A percentile compares a stretch with the other conserved stretches of the same genome.
Evolutionary conservation across 2,797 vertebrate genomes (phyloP).

Genomic region (Helicolenus hilgendorfi): DNA sequence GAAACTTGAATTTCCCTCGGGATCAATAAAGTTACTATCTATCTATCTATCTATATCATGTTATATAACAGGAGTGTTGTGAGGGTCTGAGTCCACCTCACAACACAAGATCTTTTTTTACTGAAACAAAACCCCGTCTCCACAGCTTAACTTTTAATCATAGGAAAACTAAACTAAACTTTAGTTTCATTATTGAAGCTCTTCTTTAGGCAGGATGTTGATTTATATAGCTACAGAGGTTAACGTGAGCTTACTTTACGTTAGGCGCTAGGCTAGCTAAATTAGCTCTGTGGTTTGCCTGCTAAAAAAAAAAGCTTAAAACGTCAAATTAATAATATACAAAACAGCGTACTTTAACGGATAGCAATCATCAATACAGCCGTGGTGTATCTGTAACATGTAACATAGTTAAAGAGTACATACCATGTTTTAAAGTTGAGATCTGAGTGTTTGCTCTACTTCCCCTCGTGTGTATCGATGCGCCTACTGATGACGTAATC

Average conservation of each 20-base stretch:
- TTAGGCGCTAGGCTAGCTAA: conserved; percentile 23
- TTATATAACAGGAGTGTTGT: neutral
- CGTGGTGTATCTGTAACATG: accelerated
- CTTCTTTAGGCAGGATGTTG: neutral
- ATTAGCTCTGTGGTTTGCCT: neutral
- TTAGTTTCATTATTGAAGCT: neutral
- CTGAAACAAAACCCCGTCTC: neutral
- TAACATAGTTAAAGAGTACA: neutral
- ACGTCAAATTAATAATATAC: accelerated
- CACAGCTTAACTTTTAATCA: neutral
- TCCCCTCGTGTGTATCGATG: conserved; percentile 72
- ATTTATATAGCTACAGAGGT: neutral
- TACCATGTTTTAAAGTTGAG: conserved; percentile 73
- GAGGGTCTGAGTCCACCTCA: neutral
- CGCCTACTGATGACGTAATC: conserved; percentile 49
- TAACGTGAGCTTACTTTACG: neutral
- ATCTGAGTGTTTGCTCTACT: neutral
- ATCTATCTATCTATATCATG: neutral
- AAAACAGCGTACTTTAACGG: accelerated
- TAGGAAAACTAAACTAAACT: neutral
- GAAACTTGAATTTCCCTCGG: no score
- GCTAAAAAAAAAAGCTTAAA: neutral
- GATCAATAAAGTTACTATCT: no score
- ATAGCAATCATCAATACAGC: accelerated
- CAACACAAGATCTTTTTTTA: neutral